Evolutionary conservation across 2,797 vertebrate species (phyloP).

Genomic region (Scolopax bukidnonensis): DNA sequence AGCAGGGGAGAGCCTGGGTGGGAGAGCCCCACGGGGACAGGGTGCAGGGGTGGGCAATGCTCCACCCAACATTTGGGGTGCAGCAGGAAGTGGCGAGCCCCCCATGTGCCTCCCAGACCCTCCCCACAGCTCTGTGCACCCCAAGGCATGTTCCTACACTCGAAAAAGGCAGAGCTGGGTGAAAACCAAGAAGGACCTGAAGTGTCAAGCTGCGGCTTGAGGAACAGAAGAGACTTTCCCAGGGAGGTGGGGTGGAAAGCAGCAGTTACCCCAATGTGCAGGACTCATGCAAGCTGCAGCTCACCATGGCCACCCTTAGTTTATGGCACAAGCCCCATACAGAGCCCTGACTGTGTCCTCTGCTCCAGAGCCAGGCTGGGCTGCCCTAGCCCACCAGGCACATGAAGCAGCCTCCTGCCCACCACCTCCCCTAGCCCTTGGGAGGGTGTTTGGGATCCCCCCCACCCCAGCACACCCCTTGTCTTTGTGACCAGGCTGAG

Average conservation of each 20-base stretch:
- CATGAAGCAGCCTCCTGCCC: rapidly evolving
- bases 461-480: background rate
- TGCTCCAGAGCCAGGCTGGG: background rate
- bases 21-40: rapidly evolving
- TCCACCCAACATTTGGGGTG: background rate
- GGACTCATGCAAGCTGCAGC: rapidly evolving
- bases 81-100: background rate
- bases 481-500: background rate
- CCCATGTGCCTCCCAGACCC: background rate
- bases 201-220: background rate
- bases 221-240: background rate
- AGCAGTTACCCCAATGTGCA: background rate
- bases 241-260: background rate
- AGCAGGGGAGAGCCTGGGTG: background rate
- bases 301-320: background rate
- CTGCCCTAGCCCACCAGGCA: background rate
- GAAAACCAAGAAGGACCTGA: background rate
- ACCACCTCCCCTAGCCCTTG: background rate
- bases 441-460: background rate
- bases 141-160: background rate
- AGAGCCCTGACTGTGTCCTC: background rate
- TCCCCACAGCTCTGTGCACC: background rate
- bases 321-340: background rate
- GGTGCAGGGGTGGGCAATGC: background rate
- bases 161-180: background rate